Evolutionary conservation across 2,888 invertebrate species (phyloP), one percentile per base, ranked within the genome.

Genomic region (Willowsia nigromaculata): DNA sequence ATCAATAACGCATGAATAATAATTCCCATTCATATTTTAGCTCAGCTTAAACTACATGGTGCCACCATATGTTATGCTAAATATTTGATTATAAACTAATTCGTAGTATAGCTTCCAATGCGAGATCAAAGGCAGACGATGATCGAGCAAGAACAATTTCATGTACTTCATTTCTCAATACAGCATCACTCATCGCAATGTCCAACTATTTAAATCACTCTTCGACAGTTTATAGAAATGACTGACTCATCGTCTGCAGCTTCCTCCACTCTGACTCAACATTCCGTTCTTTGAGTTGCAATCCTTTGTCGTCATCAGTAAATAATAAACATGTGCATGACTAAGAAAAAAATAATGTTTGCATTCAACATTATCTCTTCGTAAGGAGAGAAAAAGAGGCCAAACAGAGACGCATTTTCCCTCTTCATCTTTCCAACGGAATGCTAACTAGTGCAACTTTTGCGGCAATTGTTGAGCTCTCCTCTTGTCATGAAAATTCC

Each of bases 401-500:
- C 76, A 76, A 76, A 9, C 30, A 18, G 33, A 43, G 50, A 50
- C 76, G 76, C 53, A 71, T 40, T 40, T 71, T 43, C 13, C 15
- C 37, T n/a, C 65, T 33, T 15, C 65, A 25, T 37, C 25, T 27
- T 65, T 65, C 11, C 33, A 76, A 74, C 0, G 30, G 43, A 76
- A 27, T 76, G 50, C 50, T 50, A 76, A 76, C 50, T 76, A 50
- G 76, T 76, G 47, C 76, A 76, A 76, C 47, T 50, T 50, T 40
- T 71, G 68, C 22, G 22, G 30, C 76, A 76, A 76, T 76, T 76
- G 50, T 76, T 76, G 30, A 74, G 71, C 33, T 74, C 68, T 43
- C 43, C 43, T 76, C 18, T 50, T 76, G 25, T 56, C 33, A 59
- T 59, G 56, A 80, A 37, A 13, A 56, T 25, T 37, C 25, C 13